phyloP scores from a whole-genome alignment of 2,113 vertebrate species.

The Pollachius pollachius region DNA sequence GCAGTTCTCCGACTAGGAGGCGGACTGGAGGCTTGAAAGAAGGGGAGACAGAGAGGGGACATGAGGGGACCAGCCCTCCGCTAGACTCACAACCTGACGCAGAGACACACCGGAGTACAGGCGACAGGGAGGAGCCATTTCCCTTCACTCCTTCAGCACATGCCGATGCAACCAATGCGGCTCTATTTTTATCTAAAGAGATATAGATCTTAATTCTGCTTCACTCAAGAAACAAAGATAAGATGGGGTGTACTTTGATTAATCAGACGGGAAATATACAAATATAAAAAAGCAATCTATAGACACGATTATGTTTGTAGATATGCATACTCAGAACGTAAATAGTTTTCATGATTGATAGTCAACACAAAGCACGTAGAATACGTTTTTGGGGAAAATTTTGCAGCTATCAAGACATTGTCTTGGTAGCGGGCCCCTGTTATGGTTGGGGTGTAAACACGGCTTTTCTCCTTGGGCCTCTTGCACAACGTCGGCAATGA shows the following conservation, averaged over 20 bases:
- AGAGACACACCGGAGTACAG: constrained; percentile 3
- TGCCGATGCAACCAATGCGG: constrained; percentile 10
- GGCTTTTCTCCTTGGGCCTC: background rate
- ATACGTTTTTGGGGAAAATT: too few relatives aligned
- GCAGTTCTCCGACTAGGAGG: constrained; percentile 72
- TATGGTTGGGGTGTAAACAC: background rate
- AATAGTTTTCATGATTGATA: too few relatives aligned
- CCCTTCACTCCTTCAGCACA: constrained; percentile 5
- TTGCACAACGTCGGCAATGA: background rate
- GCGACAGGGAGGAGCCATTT: background rate
- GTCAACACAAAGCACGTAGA: too few relatives aligned
- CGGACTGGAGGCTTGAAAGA: constrained; percentile 28
- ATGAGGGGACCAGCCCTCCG: constrained; percentile 55
- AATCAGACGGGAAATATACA: too few relatives aligned
- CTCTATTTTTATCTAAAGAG: background rate
- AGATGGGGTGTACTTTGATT: too few relatives aligned
- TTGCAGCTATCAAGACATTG: too few relatives aligned
- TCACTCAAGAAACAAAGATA: too few relatives aligned
- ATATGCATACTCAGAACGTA: too few relatives aligned
- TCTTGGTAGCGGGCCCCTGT: background rate
- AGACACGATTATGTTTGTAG: too few relatives aligned
- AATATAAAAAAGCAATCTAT: too few relatives aligned
- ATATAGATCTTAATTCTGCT: too few relatives aligned
- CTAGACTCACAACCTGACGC: constrained; percentile 44
- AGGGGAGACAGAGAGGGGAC: constrained; percentile 55